Conservation (phyloP, 37 sponge, comb jelly and placozoan species). For the Crambe crambe region DNA sequence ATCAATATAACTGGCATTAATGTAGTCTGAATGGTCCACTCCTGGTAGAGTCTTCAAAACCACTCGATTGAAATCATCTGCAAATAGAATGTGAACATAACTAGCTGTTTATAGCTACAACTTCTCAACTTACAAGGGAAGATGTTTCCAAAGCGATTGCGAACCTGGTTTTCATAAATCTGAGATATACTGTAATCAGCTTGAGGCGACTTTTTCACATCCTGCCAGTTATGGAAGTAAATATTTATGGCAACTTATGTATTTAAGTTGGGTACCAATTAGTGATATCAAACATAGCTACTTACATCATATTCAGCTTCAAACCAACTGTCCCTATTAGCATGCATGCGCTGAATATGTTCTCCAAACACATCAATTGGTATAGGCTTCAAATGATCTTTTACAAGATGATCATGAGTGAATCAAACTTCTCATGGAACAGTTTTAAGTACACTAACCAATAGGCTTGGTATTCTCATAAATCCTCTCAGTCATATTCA, state of each 20-base stretch:
- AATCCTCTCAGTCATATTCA: too few species aligned
- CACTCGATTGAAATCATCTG: too few species aligned
- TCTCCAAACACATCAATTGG: conserved; percentile 44
- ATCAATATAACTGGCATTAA: not conserved
- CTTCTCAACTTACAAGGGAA: conserved; percentile 43
- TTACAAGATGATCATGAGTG: not conserved
- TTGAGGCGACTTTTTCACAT: not conserved
- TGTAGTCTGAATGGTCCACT: too few species aligned
- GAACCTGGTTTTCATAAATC: conserved; percentile 13
- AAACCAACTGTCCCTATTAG: conserved; percentile 59
- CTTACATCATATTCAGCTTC: conserved; percentile 66
- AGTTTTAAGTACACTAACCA: too few species aligned
- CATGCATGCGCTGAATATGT: conserved; percentile 63
- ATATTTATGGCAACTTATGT: too few species aligned
- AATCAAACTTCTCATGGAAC: not conserved
- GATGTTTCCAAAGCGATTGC: conserved; percentile 66
- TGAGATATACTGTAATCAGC: not conserved
- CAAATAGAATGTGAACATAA: not conserved
- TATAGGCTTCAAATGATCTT: conserved; percentile 3
- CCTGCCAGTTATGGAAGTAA: too few species aligned
- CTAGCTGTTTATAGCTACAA: too few species aligned
- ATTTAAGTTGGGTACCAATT: too few species aligned
- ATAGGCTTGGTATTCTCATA: too few species aligned
- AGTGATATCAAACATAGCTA: not conserved
- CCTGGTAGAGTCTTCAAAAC: too few species aligned